Evolutionary conservation across 1,140 invertebrate species (phyloP).

Genomic region (Xylocopa sonorina): DNA sequence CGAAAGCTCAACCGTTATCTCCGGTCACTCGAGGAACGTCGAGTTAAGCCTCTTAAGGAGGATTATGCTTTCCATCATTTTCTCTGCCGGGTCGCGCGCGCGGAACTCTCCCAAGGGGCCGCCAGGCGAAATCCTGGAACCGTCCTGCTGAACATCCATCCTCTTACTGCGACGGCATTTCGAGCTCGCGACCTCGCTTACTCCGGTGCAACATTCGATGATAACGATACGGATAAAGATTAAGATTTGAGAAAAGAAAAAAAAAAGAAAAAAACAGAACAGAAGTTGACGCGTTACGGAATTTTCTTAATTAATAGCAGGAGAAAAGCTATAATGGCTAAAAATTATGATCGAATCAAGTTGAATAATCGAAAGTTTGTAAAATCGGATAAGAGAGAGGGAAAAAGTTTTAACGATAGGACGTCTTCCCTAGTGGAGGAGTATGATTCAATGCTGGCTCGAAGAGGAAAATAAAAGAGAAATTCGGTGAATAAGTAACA

Average conservation of each 20-base stretch:
- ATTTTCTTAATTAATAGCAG: conserved; percentile 30
- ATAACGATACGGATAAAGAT: no score
- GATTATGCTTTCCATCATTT: conserved; percentile 67
- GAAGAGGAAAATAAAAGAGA: conserved; percentile 23
- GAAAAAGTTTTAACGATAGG: conserved; percentile 51
- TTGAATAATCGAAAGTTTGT: conserved; percentile 38
- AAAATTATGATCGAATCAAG: conserved; percentile 43
- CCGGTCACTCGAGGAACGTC: conserved; percentile 63
- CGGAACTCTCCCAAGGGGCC: conserved; percentile 20
- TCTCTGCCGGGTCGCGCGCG: conserved; percentile 21
- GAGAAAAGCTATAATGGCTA: background rate
- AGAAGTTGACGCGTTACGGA: no score
- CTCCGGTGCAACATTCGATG: conserved; percentile 3
- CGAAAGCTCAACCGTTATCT: conserved; percentile 54
- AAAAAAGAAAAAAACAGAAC: no score
- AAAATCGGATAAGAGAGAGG: conserved; percentile 11
- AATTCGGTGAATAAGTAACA: conserved; percentile 50
- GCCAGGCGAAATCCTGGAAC: conserved; percentile 53
- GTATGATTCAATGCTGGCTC: conserved; percentile 33
- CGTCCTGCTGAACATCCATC: background rate
- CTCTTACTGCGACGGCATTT: conserved; percentile 3
- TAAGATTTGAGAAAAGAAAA: no score
- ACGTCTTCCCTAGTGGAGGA: conserved; percentile 21
- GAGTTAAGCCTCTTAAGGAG: conserved; percentile 69
- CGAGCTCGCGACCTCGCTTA: background rate